These are phyloP conservation scores for Griposia aprilina DNA, from an alignment of 2,888 invertebrate species.

Conservation along the genomic window DNA sequence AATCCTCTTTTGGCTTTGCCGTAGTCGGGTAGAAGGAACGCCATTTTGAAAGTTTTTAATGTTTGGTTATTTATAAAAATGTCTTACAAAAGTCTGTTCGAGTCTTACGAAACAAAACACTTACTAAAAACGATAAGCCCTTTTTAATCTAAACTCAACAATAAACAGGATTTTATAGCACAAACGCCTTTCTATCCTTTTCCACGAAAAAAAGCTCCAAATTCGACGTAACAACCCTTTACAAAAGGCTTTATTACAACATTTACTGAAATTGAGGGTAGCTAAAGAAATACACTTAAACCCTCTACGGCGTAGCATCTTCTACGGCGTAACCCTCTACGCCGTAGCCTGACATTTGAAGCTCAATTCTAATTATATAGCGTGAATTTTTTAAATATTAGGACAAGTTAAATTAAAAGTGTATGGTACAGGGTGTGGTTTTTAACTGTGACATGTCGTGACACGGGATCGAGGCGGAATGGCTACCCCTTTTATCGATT, in stretches of 20 bases:
- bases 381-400: conserved; percentile 19
- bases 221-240: conserved; percentile 18
- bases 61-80: background rate
- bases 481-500: conserved; percentile 34
- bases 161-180: conserved; percentile 24
- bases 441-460: conserved; percentile 44
- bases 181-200: conserved; percentile 2
- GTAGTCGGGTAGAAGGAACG: background rate
- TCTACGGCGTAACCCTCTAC: conserved; percentile 46
- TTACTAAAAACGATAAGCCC: background rate
- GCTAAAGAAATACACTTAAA: conserved; percentile 31
- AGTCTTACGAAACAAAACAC: conserved; percentile 18
- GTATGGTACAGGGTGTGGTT: conserved; percentile 36
- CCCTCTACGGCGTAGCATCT: conserved; percentile 48
- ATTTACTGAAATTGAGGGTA: conserved; percentile 50
- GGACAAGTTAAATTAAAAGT: conserved; percentile 34
- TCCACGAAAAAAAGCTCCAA: conserved; percentile 15
- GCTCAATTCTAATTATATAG: conserved; percentile 16
- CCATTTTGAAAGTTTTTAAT: background rate
- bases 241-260: conserved; percentile 42
- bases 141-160: conserved; percentile 32
- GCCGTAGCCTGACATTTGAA: conserved; percentile 5
- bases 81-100: background rate
- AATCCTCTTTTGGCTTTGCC: background rate
- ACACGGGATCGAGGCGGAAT: conserved; percentile 19